Evolutionary conservation across 2,113 vertebrate species (phyloP), one percentile per base, ranked within the genome.

Genomic region (Nibea coibor): DNA sequence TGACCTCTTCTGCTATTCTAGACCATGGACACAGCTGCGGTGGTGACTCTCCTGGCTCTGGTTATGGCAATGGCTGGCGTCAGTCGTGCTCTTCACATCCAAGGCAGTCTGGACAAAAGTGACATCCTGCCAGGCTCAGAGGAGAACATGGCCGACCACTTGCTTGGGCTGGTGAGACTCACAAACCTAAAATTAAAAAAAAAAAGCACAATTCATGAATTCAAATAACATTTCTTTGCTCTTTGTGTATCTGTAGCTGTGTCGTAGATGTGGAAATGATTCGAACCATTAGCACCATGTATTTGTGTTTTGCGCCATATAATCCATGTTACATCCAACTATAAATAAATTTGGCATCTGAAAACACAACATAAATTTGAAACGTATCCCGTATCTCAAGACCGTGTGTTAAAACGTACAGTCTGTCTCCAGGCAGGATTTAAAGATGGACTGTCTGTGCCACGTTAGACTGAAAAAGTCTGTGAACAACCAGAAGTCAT

Each of bases 121-220:
- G 86, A 92, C 42, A 70, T 75, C n/a, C 64, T 85, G 82, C 80
- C 62, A 19, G 35, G 51, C 80, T 85, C 81, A 9, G 88, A 93
- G 79, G 92, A 94, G 22, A 83, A 64, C 58, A 67, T 82, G 77
- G 75, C 76, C 0, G 89, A 95, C 28, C 82, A 20, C 57, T 80
- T 93, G 72, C 81, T 87, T 54, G 83, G 24, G 12, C 71, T 93
- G 95, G 95, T 96, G 83, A 95, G 94, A 68, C 10, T 76, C 48
- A 51, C 22, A 80, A 48, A 74, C 62, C 16, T 54, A 15, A 64
- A 17, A 26, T 26, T n/a, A n/a, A 26, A 28, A 0, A 35, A 35
- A 39, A 9, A 39, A 39, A 8, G 7, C 28, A 4, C 10, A 72
- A 17, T 48, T 75, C 0, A 35, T 39, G 12, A 2, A 53, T 70